phyloP scores from a whole-genome alignment of 2,888 invertebrate genomes.

The Leptothorax acervorum region DNA sequence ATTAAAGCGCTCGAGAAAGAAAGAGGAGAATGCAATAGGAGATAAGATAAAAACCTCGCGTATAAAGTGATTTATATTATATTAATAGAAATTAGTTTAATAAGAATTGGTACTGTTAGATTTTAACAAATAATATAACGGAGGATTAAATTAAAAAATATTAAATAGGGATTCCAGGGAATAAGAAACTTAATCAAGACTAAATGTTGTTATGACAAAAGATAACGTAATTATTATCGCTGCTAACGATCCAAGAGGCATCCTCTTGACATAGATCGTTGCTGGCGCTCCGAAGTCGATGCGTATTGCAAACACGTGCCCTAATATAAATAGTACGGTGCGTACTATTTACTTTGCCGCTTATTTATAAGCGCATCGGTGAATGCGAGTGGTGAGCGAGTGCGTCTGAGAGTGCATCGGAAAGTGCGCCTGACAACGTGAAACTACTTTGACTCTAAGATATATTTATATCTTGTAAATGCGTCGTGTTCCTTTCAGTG shows the following conservation, averaged over 20 bases:
- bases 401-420: constrained; percentile 53
- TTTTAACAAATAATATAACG: not conserved
- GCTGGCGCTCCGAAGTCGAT: constrained; percentile 63
- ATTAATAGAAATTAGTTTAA: not conserved
- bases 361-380: constrained; percentile 83
- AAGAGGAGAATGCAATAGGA: not conserved
- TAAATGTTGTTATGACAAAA: not conserved
- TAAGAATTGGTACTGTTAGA: not conserved
- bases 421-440: constrained; percentile 10
- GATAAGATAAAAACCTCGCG: not conserved
- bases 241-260: not conserved
- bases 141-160: not conserved
- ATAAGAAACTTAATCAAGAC: not conserved
- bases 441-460: constrained; percentile 4
- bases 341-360: constrained; percentile 84
- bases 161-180: not conserved
- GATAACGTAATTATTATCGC: not conserved
- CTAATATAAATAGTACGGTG: constrained; percentile 83
- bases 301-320: constrained; percentile 75
- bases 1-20: not conserved
- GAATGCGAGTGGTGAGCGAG: constrained; percentile 77
- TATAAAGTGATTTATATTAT: not conserved
- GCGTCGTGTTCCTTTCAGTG: constrained; percentile 23
- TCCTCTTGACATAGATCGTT: constrained; percentile 44
- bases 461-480: constrained; percentile 41